Conservation (phyloP, 2,113 vertebrate species). For the Hemiprocne comata region DNA sequence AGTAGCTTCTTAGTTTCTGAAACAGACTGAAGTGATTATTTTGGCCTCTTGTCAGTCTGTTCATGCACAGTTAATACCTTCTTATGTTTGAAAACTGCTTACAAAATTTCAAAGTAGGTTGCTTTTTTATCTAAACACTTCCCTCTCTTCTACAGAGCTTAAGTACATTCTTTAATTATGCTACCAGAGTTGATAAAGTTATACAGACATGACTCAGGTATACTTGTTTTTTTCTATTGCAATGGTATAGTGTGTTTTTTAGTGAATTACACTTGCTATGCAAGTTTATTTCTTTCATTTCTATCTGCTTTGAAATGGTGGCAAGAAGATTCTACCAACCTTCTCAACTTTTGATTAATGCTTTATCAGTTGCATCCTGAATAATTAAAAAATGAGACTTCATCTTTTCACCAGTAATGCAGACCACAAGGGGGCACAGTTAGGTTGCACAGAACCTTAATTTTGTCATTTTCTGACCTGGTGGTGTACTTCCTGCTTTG, state of each 20-base stretch:
- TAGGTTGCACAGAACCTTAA: not conserved
- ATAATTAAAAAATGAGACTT: not conserved
- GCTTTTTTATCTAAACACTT: not conserved
- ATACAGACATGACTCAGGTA: not conserved
- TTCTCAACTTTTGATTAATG: fast-evolving
- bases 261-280: not conserved
- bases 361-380: not conserved
- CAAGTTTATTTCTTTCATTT: not conserved
- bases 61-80: not conserved
- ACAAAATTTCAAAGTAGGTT: not conserved
- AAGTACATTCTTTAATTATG: not conserved
- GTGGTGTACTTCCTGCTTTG: not conserved
- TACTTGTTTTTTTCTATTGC: not conserved
- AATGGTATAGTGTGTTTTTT: not conserved
- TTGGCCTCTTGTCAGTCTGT: not conserved
- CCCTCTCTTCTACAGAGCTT: not conserved
- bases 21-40: not conserved
- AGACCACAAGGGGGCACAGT: conserved; percentile 22
- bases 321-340: not conserved
- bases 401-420: not conserved
- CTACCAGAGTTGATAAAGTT: not conserved
- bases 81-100: not conserved
- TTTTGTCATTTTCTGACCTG: not conserved
- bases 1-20: not conserved
- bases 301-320: not conserved